Evolutionary conservation across 2,888 invertebrate species (phyloP).

Genomic region (Diarsia dahlii): DNA sequence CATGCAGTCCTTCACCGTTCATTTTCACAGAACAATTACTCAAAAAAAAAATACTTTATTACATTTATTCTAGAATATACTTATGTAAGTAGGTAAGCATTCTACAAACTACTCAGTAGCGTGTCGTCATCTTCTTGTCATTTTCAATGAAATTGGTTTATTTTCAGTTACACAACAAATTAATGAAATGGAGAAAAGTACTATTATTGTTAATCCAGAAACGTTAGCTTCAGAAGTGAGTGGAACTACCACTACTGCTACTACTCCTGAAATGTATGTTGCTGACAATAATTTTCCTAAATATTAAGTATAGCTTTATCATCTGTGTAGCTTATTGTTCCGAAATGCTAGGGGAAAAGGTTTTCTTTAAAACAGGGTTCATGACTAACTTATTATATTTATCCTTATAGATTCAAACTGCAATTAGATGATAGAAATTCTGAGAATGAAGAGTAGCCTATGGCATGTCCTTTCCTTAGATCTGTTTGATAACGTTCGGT

Average conservation of each 20-base stretch:
- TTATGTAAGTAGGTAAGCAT: too few relatives aligned
- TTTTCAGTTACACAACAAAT: conserved; percentile 42
- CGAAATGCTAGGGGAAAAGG: neutral
- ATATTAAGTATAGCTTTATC: neutral
- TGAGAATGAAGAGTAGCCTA: neutral
- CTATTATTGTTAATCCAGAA: neutral
- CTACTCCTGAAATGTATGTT: conserved; percentile 38
- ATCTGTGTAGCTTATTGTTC: neutral
- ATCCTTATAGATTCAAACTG: neutral
- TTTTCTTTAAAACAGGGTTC: neutral
- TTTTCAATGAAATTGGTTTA: neutral
- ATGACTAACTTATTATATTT: neutral
- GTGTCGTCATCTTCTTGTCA: neutral
- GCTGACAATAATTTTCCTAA: neutral
- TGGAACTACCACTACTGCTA: conserved; percentile 8
- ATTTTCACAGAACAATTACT: neutral
- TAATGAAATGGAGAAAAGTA: neutral
- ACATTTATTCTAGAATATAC: neutral
- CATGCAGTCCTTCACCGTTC: neutral
- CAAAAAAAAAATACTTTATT: too few relatives aligned
- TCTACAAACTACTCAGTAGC: neutral
- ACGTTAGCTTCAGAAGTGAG: conserved; percentile 16
- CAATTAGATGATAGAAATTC: neutral
- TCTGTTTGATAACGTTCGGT: neutral
- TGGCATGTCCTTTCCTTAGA: neutral